A percentile compares a stretch with the other conserved stretches of the same genome.
Conservation (phyloP, 2,113 vertebrate genomes). For the Fukomys damarensis region DNA sequence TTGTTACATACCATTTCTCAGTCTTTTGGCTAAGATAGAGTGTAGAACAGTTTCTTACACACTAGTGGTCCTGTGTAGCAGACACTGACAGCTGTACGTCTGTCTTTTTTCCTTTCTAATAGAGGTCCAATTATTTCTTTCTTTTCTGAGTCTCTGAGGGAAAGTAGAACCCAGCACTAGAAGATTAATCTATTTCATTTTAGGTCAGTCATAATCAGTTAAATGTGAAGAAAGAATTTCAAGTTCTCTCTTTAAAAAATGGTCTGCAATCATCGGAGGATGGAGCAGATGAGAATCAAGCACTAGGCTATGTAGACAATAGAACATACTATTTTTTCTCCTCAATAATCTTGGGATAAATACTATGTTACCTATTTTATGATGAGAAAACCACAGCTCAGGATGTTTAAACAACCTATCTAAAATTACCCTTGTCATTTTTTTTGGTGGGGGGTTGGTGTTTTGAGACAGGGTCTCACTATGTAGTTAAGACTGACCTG, state of each 20-base stretch:
- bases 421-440: background rate
- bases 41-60: background rate
- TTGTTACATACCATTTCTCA: background rate
- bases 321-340: background rate
- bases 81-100: background rate
- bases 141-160: slow-evolving; percentile 9
- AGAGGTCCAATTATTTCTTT: background rate
- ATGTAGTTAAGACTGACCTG: no score
- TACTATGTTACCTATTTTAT: background rate
- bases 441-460: no score
- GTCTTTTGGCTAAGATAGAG: no score
- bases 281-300: background rate
- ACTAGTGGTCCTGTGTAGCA: background rate
- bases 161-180: slow-evolving; percentile 14
- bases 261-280: background rate
- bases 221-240: slow-evolving; percentile 13
- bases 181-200: slow-evolving; percentile 39
- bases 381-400: background rate
- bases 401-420: background rate
- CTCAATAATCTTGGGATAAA: background rate
- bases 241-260: slow-evolving; percentile 45
- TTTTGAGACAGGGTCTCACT: no score
- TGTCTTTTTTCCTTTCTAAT: background rate
- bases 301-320: background rate
- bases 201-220: background rate